These are phyloP conservation scores for Zaprionus inermis DNA, from an alignment of 1,140 invertebrate species.

Conservation along the genomic window DNA sequence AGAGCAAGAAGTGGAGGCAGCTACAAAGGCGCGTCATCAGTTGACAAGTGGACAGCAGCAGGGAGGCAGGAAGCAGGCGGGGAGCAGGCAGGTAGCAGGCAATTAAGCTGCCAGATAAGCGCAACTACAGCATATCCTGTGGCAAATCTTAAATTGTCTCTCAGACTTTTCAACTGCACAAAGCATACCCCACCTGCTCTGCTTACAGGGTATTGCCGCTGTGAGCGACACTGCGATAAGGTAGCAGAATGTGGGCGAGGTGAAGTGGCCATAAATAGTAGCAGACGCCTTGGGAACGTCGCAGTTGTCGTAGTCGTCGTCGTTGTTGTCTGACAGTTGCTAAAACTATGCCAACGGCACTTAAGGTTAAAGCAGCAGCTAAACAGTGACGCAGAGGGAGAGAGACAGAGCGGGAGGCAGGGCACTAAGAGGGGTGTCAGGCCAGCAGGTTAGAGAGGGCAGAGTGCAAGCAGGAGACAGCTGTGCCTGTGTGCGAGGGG, in stretches of 20 bases:
- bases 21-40: constrained; percentile 71
- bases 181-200: neutral
- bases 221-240: constrained; percentile 45
- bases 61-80: constrained; percentile 2
- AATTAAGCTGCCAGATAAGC: neutral
- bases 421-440: neutral
- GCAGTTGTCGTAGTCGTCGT: neutral
- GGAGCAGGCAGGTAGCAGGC: neutral
- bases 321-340: constrained; percentile 35
- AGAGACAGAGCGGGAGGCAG: neutral
- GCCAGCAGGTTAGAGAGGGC: constrained; percentile 3
- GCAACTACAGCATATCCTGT: constrained; percentile 4
- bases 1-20: constrained; percentile 40
- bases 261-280: constrained; percentile 68
- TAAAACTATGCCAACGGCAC: constrained; percentile 72
- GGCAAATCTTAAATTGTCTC: no score
- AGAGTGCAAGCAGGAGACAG: constrained; percentile 20
- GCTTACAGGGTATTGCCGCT: constrained; percentile 18
- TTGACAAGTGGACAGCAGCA: constrained; percentile 66
- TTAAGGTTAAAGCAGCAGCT: constrained; percentile 31
- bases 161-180: neutral
- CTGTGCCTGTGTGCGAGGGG: constrained; percentile 28
- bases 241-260: constrained; percentile 54
- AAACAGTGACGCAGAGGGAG: neutral
- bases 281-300: constrained; percentile 62